Evolutionary conservation across 2,113 vertebrate genomes (phyloP), one percentile per base, ranked within the genome.

Genomic region (Pelecanoides urinatrix): DNA sequence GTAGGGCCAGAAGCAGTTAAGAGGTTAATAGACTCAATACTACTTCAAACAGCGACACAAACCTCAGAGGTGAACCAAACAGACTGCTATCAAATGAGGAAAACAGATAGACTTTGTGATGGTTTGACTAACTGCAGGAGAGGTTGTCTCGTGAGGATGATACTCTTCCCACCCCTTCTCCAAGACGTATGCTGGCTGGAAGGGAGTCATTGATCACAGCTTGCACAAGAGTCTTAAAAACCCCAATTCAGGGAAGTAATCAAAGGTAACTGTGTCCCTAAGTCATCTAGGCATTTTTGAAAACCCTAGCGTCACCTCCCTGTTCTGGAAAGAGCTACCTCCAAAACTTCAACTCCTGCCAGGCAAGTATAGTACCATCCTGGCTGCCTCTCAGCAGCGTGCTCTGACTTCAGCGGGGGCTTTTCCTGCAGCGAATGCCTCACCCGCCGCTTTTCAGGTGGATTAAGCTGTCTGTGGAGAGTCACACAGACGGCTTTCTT

Each of bases 11-110:
- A 56, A 95, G 66, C 74, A 91, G 62, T 83, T 95, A 91, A 85
- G 77, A 96, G 95, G 92, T 97, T 95, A 97, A 97, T 85, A 94
- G 77, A 58, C 70, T 92, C 94, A 68, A 78, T 90, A 80, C 7
- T 1, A 13, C 86, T 95, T 95, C 89, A 95, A 95, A 95, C 6
- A 0, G 16, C 8, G 2, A 34, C 1, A 0, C 4, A 30, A 86
- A 82, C 61, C 86, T 88, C 77, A 79, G 91, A 78, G 74, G 77
- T 66, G 78, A 91, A 62, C 62, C 2, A 0, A 76, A 17, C 58
- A 59, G 53, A 42, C 11, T 2, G 62, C 91, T 88, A 63, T 92
- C 89, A 32, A 82, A 96, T 40, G 95, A 94, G 78, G 77, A 97
- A 94, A 97, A 79, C 94, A 89, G 90, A 71, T 4, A 83, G 76